Percentiles rank a stretch among this genome's conserved stretches.
phyloP scores from a whole-genome alignment of 2,113 vertebrate species.

The Lycaon pictus region DNA sequence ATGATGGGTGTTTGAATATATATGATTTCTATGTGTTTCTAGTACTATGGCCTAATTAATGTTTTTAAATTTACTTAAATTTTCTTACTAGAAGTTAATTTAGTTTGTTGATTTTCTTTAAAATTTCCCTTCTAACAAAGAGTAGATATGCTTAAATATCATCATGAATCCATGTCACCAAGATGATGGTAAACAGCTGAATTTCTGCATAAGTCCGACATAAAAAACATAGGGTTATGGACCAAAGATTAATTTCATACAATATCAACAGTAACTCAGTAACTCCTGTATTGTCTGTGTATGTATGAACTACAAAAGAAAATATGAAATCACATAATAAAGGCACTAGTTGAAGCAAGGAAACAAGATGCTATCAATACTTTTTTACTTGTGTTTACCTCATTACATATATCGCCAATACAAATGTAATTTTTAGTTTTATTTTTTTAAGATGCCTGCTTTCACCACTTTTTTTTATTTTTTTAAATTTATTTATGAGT shows the following conservation, averaged over 20 bases:
- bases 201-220: not conserved
- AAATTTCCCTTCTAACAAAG: not conserved
- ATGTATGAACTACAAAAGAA: not conserved
- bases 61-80: not conserved
- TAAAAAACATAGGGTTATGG: not conserved
- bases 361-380: not conserved
- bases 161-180: not conserved
- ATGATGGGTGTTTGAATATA: not conserved
- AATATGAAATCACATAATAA: not conserved
- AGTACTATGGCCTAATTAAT: not conserved
- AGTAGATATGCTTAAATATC: not conserved
- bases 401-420: not conserved
- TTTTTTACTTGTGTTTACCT: not conserved
- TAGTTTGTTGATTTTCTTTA: not conserved
- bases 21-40: not conserved
- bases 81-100: not conserved
- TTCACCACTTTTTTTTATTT: too few relatives aligned
- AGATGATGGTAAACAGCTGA: not conserved
- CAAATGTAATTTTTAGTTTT: not conserved
- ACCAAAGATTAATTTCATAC: not conserved
- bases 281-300: not conserved
- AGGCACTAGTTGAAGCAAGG: not conserved
- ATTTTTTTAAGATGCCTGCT: not conserved
- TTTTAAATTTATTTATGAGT: too few relatives aligned
- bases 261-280: not conserved